Evolutionary conservation across 1,140 invertebrate genomes (phyloP), one percentile per base, ranked within the genome.

Genomic region (Latrodectus geometricus): DNA sequence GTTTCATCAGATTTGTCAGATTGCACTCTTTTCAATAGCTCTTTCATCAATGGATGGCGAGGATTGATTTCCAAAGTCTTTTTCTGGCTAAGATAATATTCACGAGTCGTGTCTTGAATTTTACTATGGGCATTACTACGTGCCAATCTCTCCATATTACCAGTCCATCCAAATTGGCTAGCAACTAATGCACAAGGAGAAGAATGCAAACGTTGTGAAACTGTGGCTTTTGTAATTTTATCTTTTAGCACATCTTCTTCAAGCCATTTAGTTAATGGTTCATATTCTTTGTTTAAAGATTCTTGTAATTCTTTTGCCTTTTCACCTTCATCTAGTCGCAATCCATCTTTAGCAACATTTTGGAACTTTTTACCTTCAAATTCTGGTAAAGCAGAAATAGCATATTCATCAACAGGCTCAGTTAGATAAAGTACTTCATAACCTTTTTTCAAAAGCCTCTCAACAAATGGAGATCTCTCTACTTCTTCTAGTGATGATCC

Each of bases 311-410:
- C 95, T 90, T 98, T 97, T 75, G 94, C 94, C 87, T 95, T 95
- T 87, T 96, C 95, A 21, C 94, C 94, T 90, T 94, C 97, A 86
- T 97, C 95, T 1, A 93, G 77, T 83, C 92, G 92, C 89, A 99
- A 94, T 3, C 98, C 98, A 92, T 99, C 99, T 91, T 99, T 99
- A 86, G 99, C 99, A 54, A 99, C 97, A 90, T 99, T 99, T 92
- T 99, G 98, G 95, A 99, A 99, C 91, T 99, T 99, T 92, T 99
- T 99, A 50, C 97, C 97, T 90, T 99, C 98, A 91, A 98, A 99
- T 92, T 99, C 98, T n/a, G 99, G 98, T 89, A 99, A 92, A 11
- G 97, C 95, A 69, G 98, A 97, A 82, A 99, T 96, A 88, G 96
- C 95, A 92, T 99, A 99, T 92, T 99, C 98, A 92, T 99, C 99